Conservation (phyloP, 2,888 invertebrate species). For the Crocallis elinguaria region DNA sequence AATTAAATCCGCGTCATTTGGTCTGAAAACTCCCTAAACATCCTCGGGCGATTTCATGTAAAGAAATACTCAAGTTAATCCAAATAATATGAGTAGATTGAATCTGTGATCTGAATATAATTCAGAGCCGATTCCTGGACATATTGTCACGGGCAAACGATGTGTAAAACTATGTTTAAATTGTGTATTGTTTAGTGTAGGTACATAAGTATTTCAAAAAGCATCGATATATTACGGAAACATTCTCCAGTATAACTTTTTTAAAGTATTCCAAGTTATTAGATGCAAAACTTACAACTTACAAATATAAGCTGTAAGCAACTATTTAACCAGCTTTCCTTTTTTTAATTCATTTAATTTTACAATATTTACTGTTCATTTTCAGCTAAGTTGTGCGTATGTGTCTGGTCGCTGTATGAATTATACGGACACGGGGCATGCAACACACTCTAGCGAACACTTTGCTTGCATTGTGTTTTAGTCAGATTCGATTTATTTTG, state of each 20-base stretch:
- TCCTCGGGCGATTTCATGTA: too few species aligned
- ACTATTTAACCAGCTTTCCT: neutral
- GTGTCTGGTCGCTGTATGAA: slow-evolving; percentile 31
- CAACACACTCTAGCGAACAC: slow-evolving; percentile 61
- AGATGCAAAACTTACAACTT: too few species aligned
- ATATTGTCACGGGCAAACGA: neutral
- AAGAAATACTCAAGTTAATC: too few species aligned
- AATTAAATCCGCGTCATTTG: too few species aligned
- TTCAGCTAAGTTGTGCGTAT: slow-evolving; percentile 15
- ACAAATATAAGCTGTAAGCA: neutral
- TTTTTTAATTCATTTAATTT: neutral
- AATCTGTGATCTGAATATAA: too few species aligned
- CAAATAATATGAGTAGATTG: too few species aligned
- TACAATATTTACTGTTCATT: neutral
- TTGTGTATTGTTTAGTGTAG: slow-evolving; percentile 10
- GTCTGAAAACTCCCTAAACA: too few species aligned
- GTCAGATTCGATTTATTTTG: slow-evolving; percentile 4
- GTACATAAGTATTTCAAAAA: slow-evolving; percentile 1
- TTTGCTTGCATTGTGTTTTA: slow-evolving; percentile 54
- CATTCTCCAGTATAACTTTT: neutral
- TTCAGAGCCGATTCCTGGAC: neutral
- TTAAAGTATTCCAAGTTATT: too few species aligned
- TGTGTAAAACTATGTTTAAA: neutral
- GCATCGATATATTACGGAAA: neutral
- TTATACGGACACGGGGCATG: slow-evolving; percentile 54